Percentiles rank a stretch among this genome's conserved stretches.
Evolutionary conservation across 2,888 invertebrate species (phyloP).

Genomic region (Drosophila trichaetosa): DNA sequence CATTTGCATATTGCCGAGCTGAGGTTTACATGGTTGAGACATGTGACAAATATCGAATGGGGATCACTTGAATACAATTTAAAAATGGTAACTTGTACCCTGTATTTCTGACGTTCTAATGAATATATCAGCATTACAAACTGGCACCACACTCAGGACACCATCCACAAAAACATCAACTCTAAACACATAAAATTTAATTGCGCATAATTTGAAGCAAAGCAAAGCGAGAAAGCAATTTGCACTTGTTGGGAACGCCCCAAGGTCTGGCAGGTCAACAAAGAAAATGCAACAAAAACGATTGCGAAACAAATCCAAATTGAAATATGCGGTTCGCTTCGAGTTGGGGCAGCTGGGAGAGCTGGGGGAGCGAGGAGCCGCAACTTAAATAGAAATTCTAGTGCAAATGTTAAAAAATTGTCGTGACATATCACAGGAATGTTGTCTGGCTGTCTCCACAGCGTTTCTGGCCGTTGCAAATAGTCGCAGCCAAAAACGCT

Average conservation of each 20-base stretch:
- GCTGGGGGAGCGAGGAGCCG: not conserved
- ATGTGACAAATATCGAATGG: conserved; percentile 17
- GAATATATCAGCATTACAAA: not conserved
- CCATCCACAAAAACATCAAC: conserved; percentile 6
- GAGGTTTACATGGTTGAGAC: not conserved
- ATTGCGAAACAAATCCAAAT: conserved; percentile 28
- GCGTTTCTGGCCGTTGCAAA: conserved; percentile 32
- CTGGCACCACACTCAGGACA: not conserved
- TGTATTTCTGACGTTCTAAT: not conserved
- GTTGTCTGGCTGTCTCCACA: conserved; percentile 45
- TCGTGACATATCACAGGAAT: conserved; percentile 71
- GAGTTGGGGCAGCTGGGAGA: conserved; percentile 5
- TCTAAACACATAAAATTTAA: conserved; percentile 28
- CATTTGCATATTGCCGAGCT: conserved; percentile 57
- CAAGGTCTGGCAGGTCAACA: conserved; percentile 43
- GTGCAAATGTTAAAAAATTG: conserved; percentile 68
- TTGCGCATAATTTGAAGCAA: conserved; percentile 28
- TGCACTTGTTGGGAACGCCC: conserved; percentile 35
- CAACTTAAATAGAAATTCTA: conserved; percentile 69
- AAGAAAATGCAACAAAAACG: conserved; percentile 6
- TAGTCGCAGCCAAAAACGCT: conserved; percentile 41
- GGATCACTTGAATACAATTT: not conserved
- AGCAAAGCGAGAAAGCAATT: conserved; percentile 33
- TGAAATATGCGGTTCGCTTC: conserved; percentile 17
- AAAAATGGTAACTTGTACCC: not conserved